Percentiles rank a stretch among this genome's conserved stretches.
These are phyloP conservation scores for Phoxinus dragarum DNA, from an alignment of 2,797 vertebrate genomes.

Conservation along the genomic window DNA sequence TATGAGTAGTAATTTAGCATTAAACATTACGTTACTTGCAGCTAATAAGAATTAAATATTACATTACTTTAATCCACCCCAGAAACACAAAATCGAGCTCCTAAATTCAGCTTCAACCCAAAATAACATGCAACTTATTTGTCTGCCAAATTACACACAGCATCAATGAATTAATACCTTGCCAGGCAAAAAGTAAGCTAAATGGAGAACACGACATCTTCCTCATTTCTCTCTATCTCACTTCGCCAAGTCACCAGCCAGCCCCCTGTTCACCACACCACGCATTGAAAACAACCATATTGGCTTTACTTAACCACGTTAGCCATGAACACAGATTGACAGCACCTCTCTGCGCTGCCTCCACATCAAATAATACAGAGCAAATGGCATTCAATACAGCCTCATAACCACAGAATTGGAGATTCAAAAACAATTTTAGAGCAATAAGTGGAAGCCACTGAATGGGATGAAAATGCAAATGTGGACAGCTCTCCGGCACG, in stretches of 20 bases:
- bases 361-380: slow-evolving; percentile 81
- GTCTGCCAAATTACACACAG: slow-evolving; percentile 38
- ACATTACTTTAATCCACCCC: background rate
- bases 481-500: slow-evolving; percentile 60
- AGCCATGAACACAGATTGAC: slow-evolving; percentile 84
- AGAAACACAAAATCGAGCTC: slow-evolving; percentile 42
- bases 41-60: background rate
- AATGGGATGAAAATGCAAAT: slow-evolving; percentile 84
- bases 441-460: slow-evolving; percentile 80
- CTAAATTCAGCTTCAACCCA: slow-evolving; percentile 39
- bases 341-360: slow-evolving; percentile 77
- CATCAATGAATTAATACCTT: slow-evolving; percentile 29
- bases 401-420: slow-evolving; percentile 76
- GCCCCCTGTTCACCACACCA: slow-evolving; percentile 77
- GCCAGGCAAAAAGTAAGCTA: slow-evolving; percentile 1
- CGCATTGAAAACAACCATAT: slow-evolving; percentile 84
- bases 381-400: slow-evolving; percentile 80
- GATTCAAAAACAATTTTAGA: slow-evolving; percentile 81
- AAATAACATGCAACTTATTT: slow-evolving; percentile 44
- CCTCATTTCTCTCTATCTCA: slow-evolving; percentile 21
- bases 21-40: background rate
- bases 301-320: slow-evolving; percentile 87
- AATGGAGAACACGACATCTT: background rate
- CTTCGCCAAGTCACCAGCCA: background rate
- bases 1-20: background rate